These are phyloP conservation scores for Drosophila macrospina DNA, from an alignment of 2,888 invertebrate genomes.

Conservation along the genomic window DNA sequence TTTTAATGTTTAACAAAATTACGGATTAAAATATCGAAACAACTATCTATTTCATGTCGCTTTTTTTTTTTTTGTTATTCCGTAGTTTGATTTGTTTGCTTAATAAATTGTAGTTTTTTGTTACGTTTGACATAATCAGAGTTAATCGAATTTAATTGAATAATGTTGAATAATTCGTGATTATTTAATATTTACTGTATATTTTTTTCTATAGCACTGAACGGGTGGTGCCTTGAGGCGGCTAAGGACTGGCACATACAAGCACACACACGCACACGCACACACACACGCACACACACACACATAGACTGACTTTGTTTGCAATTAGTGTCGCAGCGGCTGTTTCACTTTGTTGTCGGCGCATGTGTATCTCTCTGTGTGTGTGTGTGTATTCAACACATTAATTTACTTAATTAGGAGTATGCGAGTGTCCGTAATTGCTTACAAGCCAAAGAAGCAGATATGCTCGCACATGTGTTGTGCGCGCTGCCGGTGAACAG, in stretches of 20 bases:
- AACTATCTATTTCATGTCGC: not conserved
- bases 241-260: conserved; percentile 31
- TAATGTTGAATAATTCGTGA: not conserved
- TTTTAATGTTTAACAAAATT: not conserved
- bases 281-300: conserved; percentile 25
- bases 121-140: not conserved
- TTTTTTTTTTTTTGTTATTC: not conserved
- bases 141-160: conserved; percentile 4
- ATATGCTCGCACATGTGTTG: conserved; percentile 69
- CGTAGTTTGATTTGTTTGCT: not conserved
- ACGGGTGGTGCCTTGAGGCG: not conserved
- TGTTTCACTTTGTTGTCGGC: conserved; percentile 71
- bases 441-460: conserved; percentile 65
- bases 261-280: conserved; percentile 9
- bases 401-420: conserved; percentile 80
- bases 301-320: conserved; percentile 66
- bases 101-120: not conserved
- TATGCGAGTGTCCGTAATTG: conserved; percentile 76
- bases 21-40: not conserved
- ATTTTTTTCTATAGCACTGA: not conserved
- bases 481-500: conserved; percentile 15
- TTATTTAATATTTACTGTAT: conserved; percentile 19
- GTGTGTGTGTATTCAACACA: conserved; percentile 68
- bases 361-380: conserved; percentile 21
- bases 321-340: conserved; percentile 79